Evolutionary conservation across 1,140 invertebrate species (phyloP).

Genomic region (Drosophila serrata): DNA sequence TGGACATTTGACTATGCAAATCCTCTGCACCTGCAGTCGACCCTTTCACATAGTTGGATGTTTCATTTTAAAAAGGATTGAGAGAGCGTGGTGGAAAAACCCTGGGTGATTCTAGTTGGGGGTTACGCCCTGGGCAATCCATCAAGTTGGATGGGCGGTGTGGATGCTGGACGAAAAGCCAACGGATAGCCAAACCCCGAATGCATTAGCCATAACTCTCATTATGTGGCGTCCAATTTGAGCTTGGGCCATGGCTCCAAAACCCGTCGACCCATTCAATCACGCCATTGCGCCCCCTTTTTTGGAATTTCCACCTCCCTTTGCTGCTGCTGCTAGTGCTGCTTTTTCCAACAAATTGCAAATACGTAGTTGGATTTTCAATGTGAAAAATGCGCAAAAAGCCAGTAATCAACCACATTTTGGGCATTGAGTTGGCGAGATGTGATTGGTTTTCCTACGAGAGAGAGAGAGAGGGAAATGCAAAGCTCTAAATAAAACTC

Average conservation of each 20-base stretch:
- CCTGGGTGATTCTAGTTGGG: conserved; percentile 24
- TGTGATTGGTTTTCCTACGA: conserved; percentile 5
- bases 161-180: conserved; percentile 18
- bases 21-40: conserved; percentile 52
- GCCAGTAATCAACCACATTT: conserved; percentile 24
- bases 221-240: conserved; percentile 56
- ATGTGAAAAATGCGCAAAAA: conserved; percentile 25
- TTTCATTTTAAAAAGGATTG: conserved; percentile 56
- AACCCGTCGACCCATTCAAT: conserved; percentile 71
- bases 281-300: conserved; percentile 64
- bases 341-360: conserved; percentile 63
- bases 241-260: conserved; percentile 17
- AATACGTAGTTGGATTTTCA: conserved; percentile 63
- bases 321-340: neutral
- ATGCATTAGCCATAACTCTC: conserved; percentile 81
- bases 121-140: conserved; percentile 51
- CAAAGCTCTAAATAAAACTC: no score
- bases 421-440: neutral
- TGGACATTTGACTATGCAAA: conserved; percentile 56
- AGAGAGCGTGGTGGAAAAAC: neutral
- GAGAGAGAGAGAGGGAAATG: no score
- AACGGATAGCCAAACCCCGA: conserved; percentile 39
- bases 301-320: conserved; percentile 4
- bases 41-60: conserved; percentile 57
- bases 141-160: conserved; percentile 42